These are phyloP conservation scores for Neogobius melanostomus DNA, from an alignment of 2,113 vertebrate genomes.

Conservation along the genomic window DNA sequence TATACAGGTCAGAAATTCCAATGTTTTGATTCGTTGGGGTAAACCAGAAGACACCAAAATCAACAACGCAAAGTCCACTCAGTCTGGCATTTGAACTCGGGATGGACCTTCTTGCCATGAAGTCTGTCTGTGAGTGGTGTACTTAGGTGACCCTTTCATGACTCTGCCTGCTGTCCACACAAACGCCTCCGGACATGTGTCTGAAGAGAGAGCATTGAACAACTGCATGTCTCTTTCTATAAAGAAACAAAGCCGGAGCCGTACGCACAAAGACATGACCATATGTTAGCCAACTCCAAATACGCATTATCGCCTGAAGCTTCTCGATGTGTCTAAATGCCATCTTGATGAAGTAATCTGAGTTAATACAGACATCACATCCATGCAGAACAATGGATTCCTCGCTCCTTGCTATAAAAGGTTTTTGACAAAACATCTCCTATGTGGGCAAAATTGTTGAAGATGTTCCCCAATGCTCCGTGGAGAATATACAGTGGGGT, in stretches of 20 bases:
- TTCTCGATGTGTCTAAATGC: constrained; percentile 10
- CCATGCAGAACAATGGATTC: not conserved
- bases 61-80: too few species aligned
- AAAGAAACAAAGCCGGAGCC: not conserved
- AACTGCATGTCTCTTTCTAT: not conserved
- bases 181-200: not conserved
- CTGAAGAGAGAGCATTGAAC: not conserved
- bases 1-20: too few species aligned
- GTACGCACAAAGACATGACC: not conserved
- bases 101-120: not conserved
- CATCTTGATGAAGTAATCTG: constrained; percentile 6
- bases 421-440: too few species aligned
- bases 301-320: not conserved
- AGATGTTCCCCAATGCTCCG: too few species aligned
- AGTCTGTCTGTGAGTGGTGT: not conserved
- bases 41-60: too few species aligned
- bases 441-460: too few species aligned
- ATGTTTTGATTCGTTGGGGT: too few species aligned
- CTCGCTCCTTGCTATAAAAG: too few species aligned
- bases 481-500: too few species aligned
- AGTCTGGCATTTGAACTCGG: too few species aligned
- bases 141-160: not conserved
- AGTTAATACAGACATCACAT: constrained; percentile 20
- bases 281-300: not conserved
- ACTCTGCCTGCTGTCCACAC: not conserved